These are phyloP conservation scores for Aphrocallistes beatrix DNA, from an alignment of 37 sponge, comb jelly and placozoan genomes.

Conservation along the genomic window DNA sequence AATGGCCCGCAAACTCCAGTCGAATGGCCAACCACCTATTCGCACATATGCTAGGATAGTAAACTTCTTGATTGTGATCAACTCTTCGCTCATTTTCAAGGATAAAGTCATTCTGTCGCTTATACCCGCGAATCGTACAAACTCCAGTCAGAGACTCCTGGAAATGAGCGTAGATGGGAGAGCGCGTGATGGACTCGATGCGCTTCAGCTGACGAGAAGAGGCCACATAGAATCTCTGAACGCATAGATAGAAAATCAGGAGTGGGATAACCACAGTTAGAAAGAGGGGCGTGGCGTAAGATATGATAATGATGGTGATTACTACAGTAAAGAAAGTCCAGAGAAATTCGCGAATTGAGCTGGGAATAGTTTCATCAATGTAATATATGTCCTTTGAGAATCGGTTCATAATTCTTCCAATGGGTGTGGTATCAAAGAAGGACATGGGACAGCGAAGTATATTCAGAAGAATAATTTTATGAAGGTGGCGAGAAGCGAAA, in stretches of 20 bases:
- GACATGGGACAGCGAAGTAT: slow-evolving; percentile 81
- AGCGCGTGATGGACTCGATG: slow-evolving; percentile 78
- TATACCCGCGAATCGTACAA: slow-evolving; percentile 80
- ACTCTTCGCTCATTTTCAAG: slow-evolving; percentile 58
- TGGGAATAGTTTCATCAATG: slow-evolving; percentile 73
- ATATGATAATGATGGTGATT: slow-evolving; percentile 57
- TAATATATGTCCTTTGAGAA: slow-evolving; percentile 90
- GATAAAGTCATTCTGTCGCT: slow-evolving; percentile 53
- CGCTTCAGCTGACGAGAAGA: slow-evolving; percentile 94
- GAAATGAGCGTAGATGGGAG: slow-evolving; percentile 97
- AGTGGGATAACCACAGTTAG: slow-evolving; percentile 67
- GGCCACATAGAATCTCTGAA: slow-evolving; percentile 83
- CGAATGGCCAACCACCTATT: slow-evolving; percentile 91
- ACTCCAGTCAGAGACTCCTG: slow-evolving; percentile 80
- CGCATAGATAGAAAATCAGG: slow-evolving; percentile 49
- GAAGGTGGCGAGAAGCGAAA: slow-evolving; percentile 48
- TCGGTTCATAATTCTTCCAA: slow-evolving; percentile 81
- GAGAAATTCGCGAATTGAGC: slow-evolving; percentile 48
- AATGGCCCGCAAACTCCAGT: slow-evolving; percentile 86
- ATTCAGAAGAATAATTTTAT: slow-evolving; percentile 45
- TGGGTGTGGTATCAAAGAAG: slow-evolving; percentile 96
- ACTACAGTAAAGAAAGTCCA: slow-evolving; percentile 39
- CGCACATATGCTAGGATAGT: slow-evolving; percentile 74
- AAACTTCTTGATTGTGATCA: slow-evolving; percentile 84
- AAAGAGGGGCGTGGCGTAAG: slow-evolving; percentile 64